phyloP scores from a whole-genome alignment of 2,888 invertebrate genomes.

The Disparrhopalites patrizii region DNA sequence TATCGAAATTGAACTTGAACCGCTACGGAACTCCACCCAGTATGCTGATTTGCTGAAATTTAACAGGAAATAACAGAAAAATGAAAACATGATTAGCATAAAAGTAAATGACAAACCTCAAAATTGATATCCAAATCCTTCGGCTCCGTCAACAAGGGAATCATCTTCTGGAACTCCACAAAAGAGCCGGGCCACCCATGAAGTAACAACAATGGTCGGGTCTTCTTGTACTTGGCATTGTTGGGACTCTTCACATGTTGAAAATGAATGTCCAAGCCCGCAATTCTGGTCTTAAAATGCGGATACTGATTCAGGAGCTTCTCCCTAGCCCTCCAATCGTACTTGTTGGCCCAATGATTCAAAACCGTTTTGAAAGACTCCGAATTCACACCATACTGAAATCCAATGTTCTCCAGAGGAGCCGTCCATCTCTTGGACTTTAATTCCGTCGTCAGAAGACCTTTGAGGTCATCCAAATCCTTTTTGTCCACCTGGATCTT shows the following conservation, averaged over 20 bases:
- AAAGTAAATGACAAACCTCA: too few species aligned
- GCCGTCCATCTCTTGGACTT: slow-evolving; percentile 49
- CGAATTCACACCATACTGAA: slow-evolving; percentile 77
- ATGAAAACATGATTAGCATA: too few species aligned
- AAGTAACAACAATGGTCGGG: slow-evolving; percentile 37
- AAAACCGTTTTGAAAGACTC: slow-evolving; percentile 64
- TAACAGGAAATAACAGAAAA: too few species aligned
- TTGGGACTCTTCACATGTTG: slow-evolving; percentile 60
- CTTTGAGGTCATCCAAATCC: slow-evolving; percentile 56
- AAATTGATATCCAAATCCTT: slow-evolving; percentile 57
- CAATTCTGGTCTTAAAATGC: slow-evolving; percentile 72
- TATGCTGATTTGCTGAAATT: too few species aligned
- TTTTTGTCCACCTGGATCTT: slow-evolving; percentile 61
- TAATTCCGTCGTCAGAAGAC: slow-evolving; percentile 60
- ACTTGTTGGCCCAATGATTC: slow-evolving; percentile 73
- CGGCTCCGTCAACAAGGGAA: slow-evolving; percentile 54
- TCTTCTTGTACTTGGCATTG: slow-evolving; percentile 33
- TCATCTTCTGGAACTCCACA: slow-evolving; percentile 47
- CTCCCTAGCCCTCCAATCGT: slow-evolving; percentile 68
- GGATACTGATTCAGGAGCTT: slow-evolving; percentile 66
- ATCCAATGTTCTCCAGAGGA: slow-evolving; percentile 57
- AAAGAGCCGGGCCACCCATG: slow-evolving; percentile 48
- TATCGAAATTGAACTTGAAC: too few species aligned
- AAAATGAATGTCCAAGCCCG: slow-evolving; percentile 72
- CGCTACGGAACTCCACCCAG: too few species aligned